Percentiles rank a stretch among this genome's conserved stretches.
These are phyloP conservation scores for Saguinus imperator DNA, from an alignment of 2,113 vertebrate genomes.

Conservation along the genomic window DNA sequence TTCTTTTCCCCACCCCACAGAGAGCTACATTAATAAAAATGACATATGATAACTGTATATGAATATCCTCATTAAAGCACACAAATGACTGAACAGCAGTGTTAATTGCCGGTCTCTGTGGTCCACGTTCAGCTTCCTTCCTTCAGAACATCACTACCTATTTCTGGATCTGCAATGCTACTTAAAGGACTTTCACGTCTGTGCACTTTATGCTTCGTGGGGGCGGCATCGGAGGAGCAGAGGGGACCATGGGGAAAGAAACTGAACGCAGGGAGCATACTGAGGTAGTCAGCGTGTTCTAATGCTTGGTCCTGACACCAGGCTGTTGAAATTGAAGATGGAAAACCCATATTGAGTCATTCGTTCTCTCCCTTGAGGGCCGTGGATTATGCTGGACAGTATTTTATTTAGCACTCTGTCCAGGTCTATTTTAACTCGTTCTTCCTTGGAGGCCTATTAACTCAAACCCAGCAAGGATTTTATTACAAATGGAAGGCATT, in stretches of 20 bases:
- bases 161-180: neutral
- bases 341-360: slow-evolving; percentile 10
- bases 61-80: neutral
- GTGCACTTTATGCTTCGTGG: neutral
- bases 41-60: too few species aligned
- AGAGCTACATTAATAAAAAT: neutral
- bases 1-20: neutral
- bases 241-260: neutral
- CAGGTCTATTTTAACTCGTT: slow-evolving; percentile 21
- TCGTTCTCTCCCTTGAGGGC: neutral
- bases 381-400: neutral
- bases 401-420: slow-evolving; percentile 52
- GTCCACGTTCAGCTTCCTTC: neutral
- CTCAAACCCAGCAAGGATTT: slow-evolving; percentile 41
- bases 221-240: neutral
- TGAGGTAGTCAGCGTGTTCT: neutral
- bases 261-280: neutral
- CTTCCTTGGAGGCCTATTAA: slow-evolving; percentile 49
- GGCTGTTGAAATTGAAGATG: slow-evolving; percentile 14
- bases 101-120: neutral
- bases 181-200: neutral
- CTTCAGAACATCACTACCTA: neutral
- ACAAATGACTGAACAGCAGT: neutral
- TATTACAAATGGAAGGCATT: slow-evolving; percentile 11
- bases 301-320: neutral